phyloP scores from a whole-genome alignment of 2,888 invertebrate genomes.

The Matsumyia berberina region DNA sequence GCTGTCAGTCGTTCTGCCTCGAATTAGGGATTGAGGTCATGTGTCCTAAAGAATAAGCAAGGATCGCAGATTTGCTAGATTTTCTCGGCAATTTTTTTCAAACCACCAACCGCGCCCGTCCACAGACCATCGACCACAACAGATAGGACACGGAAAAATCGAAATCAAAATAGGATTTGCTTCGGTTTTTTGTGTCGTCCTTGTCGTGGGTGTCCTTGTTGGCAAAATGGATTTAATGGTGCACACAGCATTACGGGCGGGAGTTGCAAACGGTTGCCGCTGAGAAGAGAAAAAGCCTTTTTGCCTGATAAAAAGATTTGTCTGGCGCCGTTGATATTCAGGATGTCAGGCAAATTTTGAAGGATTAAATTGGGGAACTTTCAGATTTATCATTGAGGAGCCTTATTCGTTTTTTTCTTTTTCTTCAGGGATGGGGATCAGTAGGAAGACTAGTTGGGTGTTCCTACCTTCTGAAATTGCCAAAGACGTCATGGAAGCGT shows the following conservation, averaged over 20 bases:
- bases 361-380: too few relatives aligned
- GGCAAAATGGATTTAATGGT: constrained; percentile 17
- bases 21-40: too few relatives aligned
- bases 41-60: too few relatives aligned
- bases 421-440: too few relatives aligned
- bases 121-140: not conserved
- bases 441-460: too few relatives aligned
- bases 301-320: constrained; percentile 33
- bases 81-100: not conserved
- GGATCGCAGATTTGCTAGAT: not conserved
- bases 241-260: not conserved
- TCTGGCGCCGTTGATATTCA: constrained; percentile 2
- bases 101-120: too few relatives aligned
- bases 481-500: too few relatives aligned
- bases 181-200: not conserved
- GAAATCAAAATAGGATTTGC: too few relatives aligned
- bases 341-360: constrained; percentile 1
- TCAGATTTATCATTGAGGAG: too few relatives aligned
- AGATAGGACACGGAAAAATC: not conserved
- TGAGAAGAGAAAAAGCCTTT: constrained; percentile 7
- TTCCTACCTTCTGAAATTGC: too few relatives aligned
- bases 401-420: too few relatives aligned
- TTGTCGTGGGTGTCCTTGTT: constrained; percentile 1
- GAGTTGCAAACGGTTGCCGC: not conserved
- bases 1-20: too few relatives aligned